These are phyloP conservation scores for Bolinopsis microptera DNA, from an alignment of 37 sponge, comb jelly and placozoan species.

Conservation along the genomic window DNA sequence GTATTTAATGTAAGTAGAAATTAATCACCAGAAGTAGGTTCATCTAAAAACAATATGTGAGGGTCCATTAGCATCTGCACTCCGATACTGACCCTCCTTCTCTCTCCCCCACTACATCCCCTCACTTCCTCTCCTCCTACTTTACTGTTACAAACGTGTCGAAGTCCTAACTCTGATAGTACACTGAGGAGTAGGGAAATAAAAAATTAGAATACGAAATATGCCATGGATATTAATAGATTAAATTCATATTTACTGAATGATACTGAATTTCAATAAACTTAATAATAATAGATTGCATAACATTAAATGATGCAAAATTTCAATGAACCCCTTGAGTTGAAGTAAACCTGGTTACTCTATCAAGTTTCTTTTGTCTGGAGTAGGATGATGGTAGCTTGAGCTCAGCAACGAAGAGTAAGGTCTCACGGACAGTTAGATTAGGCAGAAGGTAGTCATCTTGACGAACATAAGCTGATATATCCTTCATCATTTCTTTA, in stretches of 20 bases:
- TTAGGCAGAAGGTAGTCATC: slow-evolving; percentile 52
- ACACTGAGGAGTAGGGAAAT: slow-evolving; percentile 36
- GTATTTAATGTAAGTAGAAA: too few relatives aligned
- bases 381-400: not conserved
- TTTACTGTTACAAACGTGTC: slow-evolving; percentile 38
- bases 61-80: slow-evolving; percentile 66
- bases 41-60: slow-evolving; percentile 54
- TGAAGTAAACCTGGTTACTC: slow-evolving; percentile 63
- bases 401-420: slow-evolving; percentile 48
- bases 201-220: not conserved
- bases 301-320: too few relatives aligned
- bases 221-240: not conserved
- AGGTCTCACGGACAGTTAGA: slow-evolving; percentile 47
- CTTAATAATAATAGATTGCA: too few relatives aligned
- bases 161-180: slow-evolving; percentile 19
- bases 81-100: slow-evolving; percentile 65
- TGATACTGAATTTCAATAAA: too few relatives aligned
- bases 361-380: not conserved
- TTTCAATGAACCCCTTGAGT: too few relatives aligned
- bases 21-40: slow-evolving; percentile 32
- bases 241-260: not conserved
- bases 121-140: slow-evolving; percentile 48
- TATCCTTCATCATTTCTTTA: slow-evolving; percentile 46
- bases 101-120: slow-evolving; percentile 54
- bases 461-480: slow-evolving; percentile 61